phyloP scores from a whole-genome alignment of 2,888 invertebrate species.

The Drosophila quinaria region DNA sequence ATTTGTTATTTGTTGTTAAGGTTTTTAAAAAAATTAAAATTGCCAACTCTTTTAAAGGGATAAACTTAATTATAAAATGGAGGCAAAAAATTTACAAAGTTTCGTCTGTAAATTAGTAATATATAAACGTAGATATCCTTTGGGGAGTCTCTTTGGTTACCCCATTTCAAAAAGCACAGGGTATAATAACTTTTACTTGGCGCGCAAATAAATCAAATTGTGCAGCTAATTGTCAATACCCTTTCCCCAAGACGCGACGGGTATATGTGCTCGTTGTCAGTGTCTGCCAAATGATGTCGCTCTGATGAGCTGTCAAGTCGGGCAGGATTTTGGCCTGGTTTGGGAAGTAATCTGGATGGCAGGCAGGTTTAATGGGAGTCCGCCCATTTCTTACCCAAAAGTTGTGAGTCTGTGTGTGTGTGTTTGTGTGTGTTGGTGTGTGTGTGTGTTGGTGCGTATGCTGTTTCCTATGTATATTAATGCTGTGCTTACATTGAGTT shows the following conservation, averaged over 20 bases:
- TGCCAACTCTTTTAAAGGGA: too few species aligned
- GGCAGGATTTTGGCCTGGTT: background rate
- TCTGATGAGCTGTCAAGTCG: conserved; percentile 22
- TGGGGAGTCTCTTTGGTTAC: too few species aligned
- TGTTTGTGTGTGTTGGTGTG: background rate
- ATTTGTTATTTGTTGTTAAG: too few species aligned
- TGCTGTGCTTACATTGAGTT: conserved; percentile 47
- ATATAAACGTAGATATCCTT: too few species aligned
- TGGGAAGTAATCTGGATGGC: background rate
- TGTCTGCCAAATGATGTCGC: conserved; percentile 10
- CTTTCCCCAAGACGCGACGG: background rate
- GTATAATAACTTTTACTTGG: background rate
- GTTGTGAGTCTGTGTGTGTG: conserved; percentile 15
- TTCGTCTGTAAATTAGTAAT: too few species aligned
- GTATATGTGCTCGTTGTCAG: conserved; percentile 1
- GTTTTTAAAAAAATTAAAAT: too few species aligned
- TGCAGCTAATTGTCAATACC: conserved; percentile 16
- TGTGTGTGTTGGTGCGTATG: conserved; percentile 15
- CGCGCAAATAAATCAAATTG: conserved; percentile 4
- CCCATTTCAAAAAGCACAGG: background rate
- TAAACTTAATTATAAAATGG: too few species aligned
- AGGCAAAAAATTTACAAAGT: too few species aligned
- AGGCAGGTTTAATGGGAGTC: conserved; percentile 5
- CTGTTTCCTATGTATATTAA: conserved; percentile 23
- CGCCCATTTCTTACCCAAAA: conserved; percentile 1